Base-by-base conservation (phyloP, 2,888 invertebrate genomes). In the Ectropis crepuscularia region DNA sequence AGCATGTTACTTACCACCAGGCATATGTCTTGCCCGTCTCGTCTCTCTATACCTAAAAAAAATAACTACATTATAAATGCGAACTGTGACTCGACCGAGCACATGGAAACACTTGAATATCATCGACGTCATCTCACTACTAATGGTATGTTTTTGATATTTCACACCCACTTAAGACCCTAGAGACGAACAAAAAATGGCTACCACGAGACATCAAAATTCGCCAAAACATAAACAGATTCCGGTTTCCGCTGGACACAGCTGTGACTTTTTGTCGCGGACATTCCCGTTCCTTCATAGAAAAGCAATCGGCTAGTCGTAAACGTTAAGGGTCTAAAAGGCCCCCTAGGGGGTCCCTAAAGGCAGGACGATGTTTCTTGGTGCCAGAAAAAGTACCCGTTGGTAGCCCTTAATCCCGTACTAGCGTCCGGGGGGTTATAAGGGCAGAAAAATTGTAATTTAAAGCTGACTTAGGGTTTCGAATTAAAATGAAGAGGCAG, bases 261-360 rank as follows among this genome's bases (percentile, higher is more conserved):
- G 87, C 88, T 90, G 90, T 82, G 82, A 82, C 83, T 87, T 89
- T 86, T 86, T 88, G 87, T 80, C 83, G 77, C 81, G 83, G 81
- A 80, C 83, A 80, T 86, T 81, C 83, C 82, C 82, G 86, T 79
- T 87, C 92, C 90, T 91, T 92, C 92, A 92, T 92, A 89, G 92
- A 91, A 92, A 92, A 93, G 94, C 94, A 94, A 94, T 94, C 94
- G 94, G 90, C 90, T 91, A 91, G 93, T 93, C 93, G 94, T 94
- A 94, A 94, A 94, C 90, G 93, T 93, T 93, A 93, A 92, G 92
- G 93, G 92, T 88, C 89, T 82, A 80, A 83, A 92, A 94, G 88
- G 90, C 93, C 89, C 94, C 93, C 94, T 82, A 77, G 93, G 94
- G 94, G 90, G 88, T 92, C 83, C 86, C 91, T 93, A 90, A 88